These are phyloP conservation scores for Laupala kohalensis DNA, from an alignment of 1,140 invertebrate genomes.

Conservation along the genomic window DNA sequence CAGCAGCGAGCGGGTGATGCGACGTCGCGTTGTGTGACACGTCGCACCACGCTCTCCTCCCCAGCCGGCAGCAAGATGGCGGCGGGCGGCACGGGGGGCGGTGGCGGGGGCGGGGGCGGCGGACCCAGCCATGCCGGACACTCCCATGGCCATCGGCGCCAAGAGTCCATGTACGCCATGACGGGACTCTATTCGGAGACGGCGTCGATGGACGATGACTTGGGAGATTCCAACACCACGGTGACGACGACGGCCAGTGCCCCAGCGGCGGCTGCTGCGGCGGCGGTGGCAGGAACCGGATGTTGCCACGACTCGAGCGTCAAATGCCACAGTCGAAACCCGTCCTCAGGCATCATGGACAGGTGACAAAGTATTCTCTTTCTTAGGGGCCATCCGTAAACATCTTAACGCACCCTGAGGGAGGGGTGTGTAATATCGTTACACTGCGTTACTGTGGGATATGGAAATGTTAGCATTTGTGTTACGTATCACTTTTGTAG, in stretches of 20 bases:
- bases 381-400: too few relatives aligned
- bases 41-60: not conserved
- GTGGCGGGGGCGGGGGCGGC: constrained; percentile 26
- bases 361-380: constrained; percentile 40
- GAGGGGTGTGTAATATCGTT: too few relatives aligned
- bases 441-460: too few relatives aligned
- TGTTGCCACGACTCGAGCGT: constrained; percentile 25
- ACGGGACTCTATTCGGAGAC: constrained; percentile 68
- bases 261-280: not conserved
- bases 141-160: constrained; percentile 42
- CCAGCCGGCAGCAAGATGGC: not conserved
- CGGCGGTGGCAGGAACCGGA: not conserved
- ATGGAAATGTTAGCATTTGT: too few relatives aligned
- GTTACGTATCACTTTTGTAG: too few relatives aligned
- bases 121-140: constrained; percentile 14
- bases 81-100: not conserved
- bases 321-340: constrained; percentile 65
- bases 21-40: too few relatives aligned
- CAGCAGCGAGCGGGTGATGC: too few relatives aligned
- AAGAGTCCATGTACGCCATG: constrained; percentile 77
- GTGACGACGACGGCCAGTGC: not conserved
- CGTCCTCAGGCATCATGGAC: constrained; percentile 53
- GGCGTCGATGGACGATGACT: constrained; percentile 20
- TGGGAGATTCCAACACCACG: constrained; percentile 3
- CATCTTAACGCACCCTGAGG: too few relatives aligned